phyloP scores from a whole-genome alignment of 2,113 vertebrate species.

The Euleptes europaea region DNA sequence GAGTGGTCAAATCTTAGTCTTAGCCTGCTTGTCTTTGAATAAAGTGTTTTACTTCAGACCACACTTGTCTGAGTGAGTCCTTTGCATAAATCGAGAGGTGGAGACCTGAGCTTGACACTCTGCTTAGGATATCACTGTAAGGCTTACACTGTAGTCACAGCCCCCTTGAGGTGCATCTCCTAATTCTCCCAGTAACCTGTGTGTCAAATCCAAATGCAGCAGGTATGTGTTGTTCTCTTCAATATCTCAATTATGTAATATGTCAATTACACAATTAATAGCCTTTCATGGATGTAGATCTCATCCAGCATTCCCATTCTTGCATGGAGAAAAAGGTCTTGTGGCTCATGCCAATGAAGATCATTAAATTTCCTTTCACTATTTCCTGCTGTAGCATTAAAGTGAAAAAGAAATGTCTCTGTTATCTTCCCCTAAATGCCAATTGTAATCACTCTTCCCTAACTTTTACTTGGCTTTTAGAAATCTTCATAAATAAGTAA shows the following conservation, averaged over 20 bases:
- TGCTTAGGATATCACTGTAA: too few relatives aligned
- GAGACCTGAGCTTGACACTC: too few relatives aligned
- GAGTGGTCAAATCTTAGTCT: too few relatives aligned
- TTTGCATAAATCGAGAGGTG: too few relatives aligned
- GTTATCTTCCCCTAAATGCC: not conserved
- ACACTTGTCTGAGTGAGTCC: too few relatives aligned
- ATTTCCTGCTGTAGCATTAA: too few relatives aligned
- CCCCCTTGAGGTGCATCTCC: not conserved
- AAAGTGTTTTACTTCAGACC: too few relatives aligned
- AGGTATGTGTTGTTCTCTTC: not conserved
- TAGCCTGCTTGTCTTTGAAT: too few relatives aligned
- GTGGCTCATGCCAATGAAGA: not conserved
- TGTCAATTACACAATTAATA: not conserved
- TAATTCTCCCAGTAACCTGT: not conserved
- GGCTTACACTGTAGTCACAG: too few relatives aligned
- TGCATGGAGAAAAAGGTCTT: not conserved
- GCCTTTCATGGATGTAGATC: not conserved
- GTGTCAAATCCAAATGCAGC: not conserved
- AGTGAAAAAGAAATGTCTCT: not conserved
- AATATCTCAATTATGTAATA: not conserved
- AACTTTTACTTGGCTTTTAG: not conserved
- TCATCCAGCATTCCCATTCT: not conserved
- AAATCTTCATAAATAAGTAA: constrained; percentile 39
- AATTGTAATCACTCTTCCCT: not conserved
- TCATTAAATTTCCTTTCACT: not conserved